Base-by-base conservation (phyloP, 1,140 invertebrate species). In the Oscheius sp. region DNA sequence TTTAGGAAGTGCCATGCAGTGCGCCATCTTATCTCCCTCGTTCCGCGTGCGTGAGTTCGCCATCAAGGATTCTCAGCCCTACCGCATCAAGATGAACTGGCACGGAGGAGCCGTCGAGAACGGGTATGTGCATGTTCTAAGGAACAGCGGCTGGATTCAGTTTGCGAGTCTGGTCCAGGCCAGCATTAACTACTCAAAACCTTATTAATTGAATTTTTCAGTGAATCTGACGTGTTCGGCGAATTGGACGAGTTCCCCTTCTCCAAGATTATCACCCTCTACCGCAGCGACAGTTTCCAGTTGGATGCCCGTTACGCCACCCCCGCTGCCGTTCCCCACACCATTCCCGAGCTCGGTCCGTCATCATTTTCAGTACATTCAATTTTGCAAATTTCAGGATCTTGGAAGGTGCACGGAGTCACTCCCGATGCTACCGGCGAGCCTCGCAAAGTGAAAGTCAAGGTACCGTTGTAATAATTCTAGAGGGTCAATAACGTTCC, bases 31-130 rank as follows among this genome's bases (percentile, higher is more conserved):
- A 68, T 95, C 92, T 74, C 96, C 96, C 34, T 93, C 93, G 23
- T 93, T 98, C 78, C 90, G 93, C 84, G 95, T 99, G 36, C 88
- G 93, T 72, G 95, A 99, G 69, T 97, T 98, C 85, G 90, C 89
- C 61, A 91, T 99, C 2, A 91, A 91, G 7, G 95, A 99, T 85
- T 90, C 93, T 75, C 93, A 96, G 83, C 91, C 92, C 10, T 98
- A 93, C 87, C 89, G 92, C 1, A 90, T 98, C 35, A 91, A 91
- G 77, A 87, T 97, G 3, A 88, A 89, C 59, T 97, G 93, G 92
- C 90, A 93, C 82, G 78, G 15, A 73, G 18, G 34, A 36, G 73
- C 78, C 31, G 63, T 68, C 26, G 52, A 79, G 28, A 58, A 46
- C 26, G 68, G 72, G 72, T 74, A 15, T 20, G 49, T 42, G 38